Percentiles rank a stretch among this genome's conserved stretches.
phyloP scores from a whole-genome alignment of 2,797 vertebrate species.

The Enteromius unitaeniatus region DNA sequence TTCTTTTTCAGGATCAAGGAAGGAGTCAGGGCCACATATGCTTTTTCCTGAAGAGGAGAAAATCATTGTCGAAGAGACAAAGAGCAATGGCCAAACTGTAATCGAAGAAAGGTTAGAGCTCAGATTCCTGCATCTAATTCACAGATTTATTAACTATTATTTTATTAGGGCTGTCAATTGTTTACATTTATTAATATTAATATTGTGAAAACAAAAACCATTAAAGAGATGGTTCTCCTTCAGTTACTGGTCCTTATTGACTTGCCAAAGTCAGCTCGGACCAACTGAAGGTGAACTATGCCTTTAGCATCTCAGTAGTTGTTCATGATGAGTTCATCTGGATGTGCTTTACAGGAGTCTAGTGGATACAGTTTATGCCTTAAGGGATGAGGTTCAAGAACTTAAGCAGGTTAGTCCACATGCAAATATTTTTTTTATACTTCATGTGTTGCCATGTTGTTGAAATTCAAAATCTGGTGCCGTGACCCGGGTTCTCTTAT shows the following conservation, averaged over 20 bases:
- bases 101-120: slow-evolving; percentile 94
- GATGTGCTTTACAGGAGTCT: slow-evolving; percentile 83
- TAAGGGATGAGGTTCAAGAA: slow-evolving; percentile 97
- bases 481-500: slow-evolving; percentile 25
- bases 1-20: slow-evolving; percentile 81
- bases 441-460: not conserved
- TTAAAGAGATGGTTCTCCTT: not conserved
- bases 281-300: not conserved
- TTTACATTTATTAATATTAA: not conserved
- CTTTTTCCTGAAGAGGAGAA: slow-evolving; percentile 95
- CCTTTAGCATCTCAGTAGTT: not conserved
- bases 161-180: not conserved
- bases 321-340: not conserved
- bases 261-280: not conserved
- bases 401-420: slow-evolving; percentile 87
- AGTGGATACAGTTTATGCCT: slow-evolving; percentile 95
- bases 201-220: not conserved
- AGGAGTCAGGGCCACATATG: slow-evolving; percentile 90
- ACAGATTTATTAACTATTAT: not conserved
- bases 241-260: not conserved
- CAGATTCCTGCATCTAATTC: not conserved
- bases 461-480: slow-evolving; percentile 16
- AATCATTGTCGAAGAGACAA: slow-evolving; percentile 91
- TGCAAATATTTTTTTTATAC: not conserved
- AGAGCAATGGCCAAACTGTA: slow-evolving; percentile 93